Evolutionary conservation across 2,797 vertebrate species (phyloP).

Genomic region (Pogonophryne albipinna): DNA sequence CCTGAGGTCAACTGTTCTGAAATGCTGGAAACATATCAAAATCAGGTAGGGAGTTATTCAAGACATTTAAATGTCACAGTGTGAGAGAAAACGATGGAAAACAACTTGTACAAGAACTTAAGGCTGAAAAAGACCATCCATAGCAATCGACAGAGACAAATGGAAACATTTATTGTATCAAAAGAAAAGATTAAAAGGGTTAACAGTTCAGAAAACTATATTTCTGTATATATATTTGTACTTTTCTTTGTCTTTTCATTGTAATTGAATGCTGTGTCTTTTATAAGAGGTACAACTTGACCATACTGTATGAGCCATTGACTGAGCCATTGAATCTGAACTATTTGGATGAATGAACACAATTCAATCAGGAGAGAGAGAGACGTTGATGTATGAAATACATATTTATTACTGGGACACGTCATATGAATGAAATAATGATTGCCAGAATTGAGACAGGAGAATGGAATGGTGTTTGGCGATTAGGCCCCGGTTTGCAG

Average conservation of each 20-base stretch:
- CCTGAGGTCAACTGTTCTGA: too few species aligned
- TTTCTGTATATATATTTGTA: background rate
- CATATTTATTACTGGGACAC: too few species aligned
- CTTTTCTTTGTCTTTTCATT: conserved; percentile 1
- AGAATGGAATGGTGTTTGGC: too few species aligned
- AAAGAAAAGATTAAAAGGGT: background rate
- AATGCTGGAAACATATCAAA: background rate
- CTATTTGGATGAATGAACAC: too few species aligned
- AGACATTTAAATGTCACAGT: conserved; percentile 22
- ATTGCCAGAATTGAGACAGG: too few species aligned
- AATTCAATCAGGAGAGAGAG: too few species aligned
- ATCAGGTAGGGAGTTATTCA: background rate
- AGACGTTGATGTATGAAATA: too few species aligned
- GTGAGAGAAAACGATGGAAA: conserved; percentile 14
- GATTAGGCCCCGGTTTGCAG: too few species aligned
- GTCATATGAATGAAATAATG: too few species aligned
- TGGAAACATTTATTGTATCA: background rate
- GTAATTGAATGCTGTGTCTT: background rate
- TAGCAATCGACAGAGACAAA: conserved; percentile 2
- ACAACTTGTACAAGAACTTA: background rate
- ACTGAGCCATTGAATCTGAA: too few species aligned
- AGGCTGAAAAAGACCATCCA: background rate
- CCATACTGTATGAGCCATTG: too few species aligned
- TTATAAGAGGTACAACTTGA: too few species aligned
- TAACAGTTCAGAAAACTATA: background rate